Evolutionary conservation across 2,113 vertebrate species (phyloP).

Genomic region (Chinchilla lanigera): DNA sequence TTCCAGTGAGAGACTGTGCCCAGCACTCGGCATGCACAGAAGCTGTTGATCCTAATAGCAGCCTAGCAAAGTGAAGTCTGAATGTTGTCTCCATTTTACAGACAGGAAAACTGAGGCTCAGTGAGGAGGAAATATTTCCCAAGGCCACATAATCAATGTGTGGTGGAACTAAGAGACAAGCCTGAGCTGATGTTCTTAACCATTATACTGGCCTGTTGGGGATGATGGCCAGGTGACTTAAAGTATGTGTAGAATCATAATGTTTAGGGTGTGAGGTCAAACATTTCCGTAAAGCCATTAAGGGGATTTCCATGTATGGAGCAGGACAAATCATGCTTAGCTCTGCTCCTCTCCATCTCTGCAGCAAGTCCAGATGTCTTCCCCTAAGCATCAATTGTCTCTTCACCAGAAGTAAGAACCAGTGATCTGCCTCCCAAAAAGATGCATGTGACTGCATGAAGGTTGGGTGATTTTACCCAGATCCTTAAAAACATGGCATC

Average conservation of each 20-base stretch:
- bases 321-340: background rate
- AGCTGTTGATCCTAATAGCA: background rate
- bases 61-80: background rate
- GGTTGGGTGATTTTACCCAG: background rate
- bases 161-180: background rate
- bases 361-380: background rate
- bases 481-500: background rate
- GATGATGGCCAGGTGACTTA: background rate
- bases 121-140: background rate
- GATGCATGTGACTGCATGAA: background rate
- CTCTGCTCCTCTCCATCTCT: background rate
- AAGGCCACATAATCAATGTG: background rate
- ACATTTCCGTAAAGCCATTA: background rate
- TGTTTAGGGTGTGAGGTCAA: background rate
- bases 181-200: background rate
- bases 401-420: constrained; percentile 1
- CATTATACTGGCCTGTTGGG: background rate
- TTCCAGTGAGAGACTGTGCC: background rate
- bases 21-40: background rate
- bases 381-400: background rate
- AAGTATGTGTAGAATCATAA: background rate
- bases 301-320: background rate
- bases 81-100: background rate
- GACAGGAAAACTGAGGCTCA: background rate
- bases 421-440: background rate